Evolutionary conservation across 2,113 vertebrate genomes (phyloP).

Genomic region (Madoqua kirkii): DNA sequence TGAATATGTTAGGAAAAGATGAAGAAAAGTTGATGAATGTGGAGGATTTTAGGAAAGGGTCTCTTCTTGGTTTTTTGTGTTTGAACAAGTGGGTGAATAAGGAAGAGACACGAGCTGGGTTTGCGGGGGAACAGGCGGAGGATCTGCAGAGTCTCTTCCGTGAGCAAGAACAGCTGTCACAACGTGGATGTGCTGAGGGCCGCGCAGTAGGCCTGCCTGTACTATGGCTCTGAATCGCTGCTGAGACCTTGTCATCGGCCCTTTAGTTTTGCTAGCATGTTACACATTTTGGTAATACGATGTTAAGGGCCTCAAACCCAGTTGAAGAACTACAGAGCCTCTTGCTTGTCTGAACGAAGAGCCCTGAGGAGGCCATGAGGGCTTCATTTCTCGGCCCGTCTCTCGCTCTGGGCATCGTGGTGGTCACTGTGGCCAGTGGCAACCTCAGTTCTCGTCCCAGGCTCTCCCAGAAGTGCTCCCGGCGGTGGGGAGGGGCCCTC

Average conservation of each 20-base stretch:
- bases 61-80: background rate
- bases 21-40: background rate
- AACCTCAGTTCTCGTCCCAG: background rate
- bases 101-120: background rate
- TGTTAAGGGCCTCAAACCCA: background rate
- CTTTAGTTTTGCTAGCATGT: background rate
- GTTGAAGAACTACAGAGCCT: background rate
- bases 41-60: background rate
- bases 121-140: background rate
- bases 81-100: background rate
- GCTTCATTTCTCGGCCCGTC: background rate
- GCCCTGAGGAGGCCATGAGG: background rate
- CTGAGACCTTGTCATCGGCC: background rate
- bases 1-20: background rate
- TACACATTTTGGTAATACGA: background rate
- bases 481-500: background rate
- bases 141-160: background rate
- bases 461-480: background rate
- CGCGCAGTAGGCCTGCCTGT: background rate
- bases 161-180: background rate
- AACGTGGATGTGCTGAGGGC: fast-evolving
- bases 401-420: background rate
- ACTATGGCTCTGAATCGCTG: background rate
- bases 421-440: background rate
- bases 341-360: background rate